These are phyloP conservation scores for Noctua fimbriata DNA, from an alignment of 2,888 invertebrate genomes.

Conservation along the genomic window DNA sequence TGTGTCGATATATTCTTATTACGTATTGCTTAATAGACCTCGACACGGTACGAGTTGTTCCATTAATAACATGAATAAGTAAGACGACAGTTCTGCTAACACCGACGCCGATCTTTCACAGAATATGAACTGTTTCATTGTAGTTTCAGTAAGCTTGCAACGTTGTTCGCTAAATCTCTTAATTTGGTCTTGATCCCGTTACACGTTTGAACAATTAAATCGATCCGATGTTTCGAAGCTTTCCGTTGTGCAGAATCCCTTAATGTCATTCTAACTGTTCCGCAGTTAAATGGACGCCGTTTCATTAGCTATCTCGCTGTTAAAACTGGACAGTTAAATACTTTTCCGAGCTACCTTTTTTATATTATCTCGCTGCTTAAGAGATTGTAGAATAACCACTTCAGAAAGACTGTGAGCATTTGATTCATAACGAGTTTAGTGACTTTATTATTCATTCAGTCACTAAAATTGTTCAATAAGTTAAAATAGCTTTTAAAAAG, in stretches of 20 bases:
- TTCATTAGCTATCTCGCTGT: constrained; percentile 52
- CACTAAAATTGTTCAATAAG: neutral
- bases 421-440: neutral
- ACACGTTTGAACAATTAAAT: constrained; percentile 60
- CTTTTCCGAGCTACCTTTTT: constrained; percentile 29
- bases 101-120: constrained; percentile 1
- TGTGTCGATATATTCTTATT: constrained; percentile 58
- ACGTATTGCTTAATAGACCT: constrained; percentile 49
- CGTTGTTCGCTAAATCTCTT: constrained; percentile 42
- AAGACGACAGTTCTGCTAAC: constrained; percentile 16
- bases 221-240: constrained; percentile 52
- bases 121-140: constrained; percentile 20
- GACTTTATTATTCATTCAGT: neutral
- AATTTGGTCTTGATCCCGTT: constrained; percentile 51
- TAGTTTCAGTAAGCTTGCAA: constrained; percentile 35
- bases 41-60: constrained; percentile 41
- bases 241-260: constrained; percentile 52
- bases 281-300: constrained; percentile 55
- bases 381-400: neutral
- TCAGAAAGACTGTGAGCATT: neutral
- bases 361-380: constrained; percentile 22
- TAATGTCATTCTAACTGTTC: constrained; percentile 60
- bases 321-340: constrained; percentile 44
- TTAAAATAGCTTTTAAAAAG: too few relatives aligned
- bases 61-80: constrained; percentile 50